phyloP scores from a whole-genome alignment of 1,140 invertebrate genomes.

The Diploscapter pachys region DNA sequence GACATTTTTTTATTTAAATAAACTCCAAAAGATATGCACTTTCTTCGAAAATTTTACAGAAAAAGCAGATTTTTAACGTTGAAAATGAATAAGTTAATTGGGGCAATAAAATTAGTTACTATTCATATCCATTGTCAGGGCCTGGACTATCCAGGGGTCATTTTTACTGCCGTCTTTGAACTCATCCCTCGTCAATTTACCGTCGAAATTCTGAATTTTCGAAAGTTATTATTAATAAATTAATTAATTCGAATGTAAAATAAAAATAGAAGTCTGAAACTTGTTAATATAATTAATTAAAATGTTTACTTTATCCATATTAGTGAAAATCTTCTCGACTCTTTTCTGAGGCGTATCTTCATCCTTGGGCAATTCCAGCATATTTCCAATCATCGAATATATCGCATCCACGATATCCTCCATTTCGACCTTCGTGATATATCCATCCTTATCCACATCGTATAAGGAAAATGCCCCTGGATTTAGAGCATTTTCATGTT shows the following conservation, averaged over 20 bases:
- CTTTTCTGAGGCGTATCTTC: conserved; percentile 65
- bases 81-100: too few species aligned
- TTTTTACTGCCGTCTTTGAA: conserved; percentile 65
- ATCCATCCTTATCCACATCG: conserved; percentile 65
- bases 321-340: conserved; percentile 65
- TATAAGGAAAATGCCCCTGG: conserved; percentile 65
- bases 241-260: background rate
- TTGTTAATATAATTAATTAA: background rate
- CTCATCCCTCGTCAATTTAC: conserved; percentile 63
- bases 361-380: conserved; percentile 63
- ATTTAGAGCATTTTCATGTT: conserved; percentile 28
- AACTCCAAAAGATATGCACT: too few species aligned
- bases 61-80: too few species aligned
- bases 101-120: background rate
- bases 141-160: conserved; percentile 64
- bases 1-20: too few species aligned
- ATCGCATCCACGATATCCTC: conserved; percentile 64
- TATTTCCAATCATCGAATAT: conserved; percentile 62
- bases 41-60: too few species aligned
- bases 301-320: conserved; percentile 63
- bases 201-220: conserved; percentile 62
- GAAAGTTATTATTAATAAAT: background rate
- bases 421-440: conserved; percentile 62
- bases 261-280: background rate
- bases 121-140: conserved; percentile 58